These are phyloP conservation scores for Hyla sarda DNA, from an alignment of 2,113 vertebrate genomes.

Conservation along the genomic window DNA sequence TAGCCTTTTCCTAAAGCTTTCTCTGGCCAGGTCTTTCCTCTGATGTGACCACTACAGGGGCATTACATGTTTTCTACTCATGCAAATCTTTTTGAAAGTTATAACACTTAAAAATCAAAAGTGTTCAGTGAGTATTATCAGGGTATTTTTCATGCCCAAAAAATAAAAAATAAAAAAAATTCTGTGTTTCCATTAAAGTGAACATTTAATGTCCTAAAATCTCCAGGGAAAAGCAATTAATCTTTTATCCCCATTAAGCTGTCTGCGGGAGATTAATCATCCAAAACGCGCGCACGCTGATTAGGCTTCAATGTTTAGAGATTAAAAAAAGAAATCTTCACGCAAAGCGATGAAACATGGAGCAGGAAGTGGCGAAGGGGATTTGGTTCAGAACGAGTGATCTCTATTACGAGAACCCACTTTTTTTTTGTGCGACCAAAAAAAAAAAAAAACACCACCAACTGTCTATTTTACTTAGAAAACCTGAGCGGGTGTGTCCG, in stretches of 20 bases:
- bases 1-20: neutral
- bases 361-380: neutral
- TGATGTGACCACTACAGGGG: neutral
- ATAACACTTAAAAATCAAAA: neutral
- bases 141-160: neutral
- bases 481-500: no score
- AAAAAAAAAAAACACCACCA: no score
- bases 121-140: neutral
- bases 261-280: constrained; percentile 11
- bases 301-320: constrained; percentile 16
- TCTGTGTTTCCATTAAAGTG: constrained; percentile 5
- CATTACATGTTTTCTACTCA: neutral
- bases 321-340: neutral
- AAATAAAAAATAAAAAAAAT: no score
- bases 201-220: constrained; percentile 25
- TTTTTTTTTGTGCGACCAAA: neutral
- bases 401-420: neutral
- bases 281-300: neutral
- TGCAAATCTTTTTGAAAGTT: neutral
- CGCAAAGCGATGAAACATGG: neutral
- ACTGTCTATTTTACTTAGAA: no score
- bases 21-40: neutral
- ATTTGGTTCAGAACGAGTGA: neutral
- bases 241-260: constrained; percentile 29
- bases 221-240: constrained; percentile 25